These are phyloP conservation scores for Gobio gobio DNA, from an alignment of 2,113 vertebrate species.

Conservation along the genomic window DNA sequence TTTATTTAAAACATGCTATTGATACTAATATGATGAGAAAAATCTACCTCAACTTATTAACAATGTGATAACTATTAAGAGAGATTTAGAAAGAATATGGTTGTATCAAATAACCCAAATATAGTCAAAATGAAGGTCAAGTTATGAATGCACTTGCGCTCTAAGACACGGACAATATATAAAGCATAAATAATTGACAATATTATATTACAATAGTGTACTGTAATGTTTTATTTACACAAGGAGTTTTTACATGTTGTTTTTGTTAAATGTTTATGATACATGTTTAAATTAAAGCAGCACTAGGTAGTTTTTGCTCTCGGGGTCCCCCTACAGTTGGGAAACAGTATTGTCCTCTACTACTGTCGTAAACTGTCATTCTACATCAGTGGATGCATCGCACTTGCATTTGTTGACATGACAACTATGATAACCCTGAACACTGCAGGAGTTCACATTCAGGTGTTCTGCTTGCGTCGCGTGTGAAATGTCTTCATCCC, in stretches of 20 bases:
- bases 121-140: not conserved
- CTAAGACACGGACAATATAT: not conserved
- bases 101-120: not conserved
- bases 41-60: not conserved
- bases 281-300: not conserved
- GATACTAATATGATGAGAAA: not conserved
- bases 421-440: too few relatives aligned
- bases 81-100: not conserved
- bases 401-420: too few relatives aligned
- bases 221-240: not conserved
- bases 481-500: too few relatives aligned
- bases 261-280: not conserved
- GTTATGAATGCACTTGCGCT: not conserved
- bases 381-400: too few relatives aligned
- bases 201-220: not conserved
- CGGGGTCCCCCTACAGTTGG: too few relatives aligned
- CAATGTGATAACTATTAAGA: not conserved
- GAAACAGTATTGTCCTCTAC: too few relatives aligned
- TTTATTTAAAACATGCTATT: not conserved
- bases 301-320: too few relatives aligned
- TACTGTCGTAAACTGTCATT: too few relatives aligned
- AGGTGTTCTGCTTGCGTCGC: too few relatives aligned
- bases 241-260: not conserved
- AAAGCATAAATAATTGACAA: not conserved
- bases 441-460: too few relatives aligned